These are phyloP conservation scores for Zelleria hepariella DNA, from an alignment of 2,888 invertebrate genomes.

Conservation along the genomic window DNA sequence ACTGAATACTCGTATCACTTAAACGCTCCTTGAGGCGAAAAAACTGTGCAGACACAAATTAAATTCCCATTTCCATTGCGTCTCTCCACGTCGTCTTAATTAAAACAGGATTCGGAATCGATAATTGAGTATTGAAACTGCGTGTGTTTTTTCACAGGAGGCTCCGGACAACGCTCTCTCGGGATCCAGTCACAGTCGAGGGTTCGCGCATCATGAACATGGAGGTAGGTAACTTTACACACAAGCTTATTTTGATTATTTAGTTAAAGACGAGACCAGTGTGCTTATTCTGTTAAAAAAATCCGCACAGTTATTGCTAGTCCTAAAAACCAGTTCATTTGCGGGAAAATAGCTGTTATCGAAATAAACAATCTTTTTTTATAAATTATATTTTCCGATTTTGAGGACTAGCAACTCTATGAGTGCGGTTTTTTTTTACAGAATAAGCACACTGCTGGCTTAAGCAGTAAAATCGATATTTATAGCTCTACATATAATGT, in stretches of 20 bases:
- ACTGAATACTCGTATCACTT: not conserved
- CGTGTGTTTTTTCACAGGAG: conserved; percentile 47
- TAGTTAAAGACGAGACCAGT: too few relatives aligned
- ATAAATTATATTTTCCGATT: too few relatives aligned
- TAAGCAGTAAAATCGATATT: too few relatives aligned
- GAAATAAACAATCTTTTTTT: too few relatives aligned
- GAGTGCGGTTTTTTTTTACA: too few relatives aligned
- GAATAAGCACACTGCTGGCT: too few relatives aligned
- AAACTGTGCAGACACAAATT: conserved; percentile 14
- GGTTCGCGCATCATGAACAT: conserved; percentile 42
- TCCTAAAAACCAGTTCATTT: too few relatives aligned
- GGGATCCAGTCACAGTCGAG: conserved; percentile 44
- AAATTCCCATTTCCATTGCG: conserved; percentile 15
- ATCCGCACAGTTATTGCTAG: too few relatives aligned
- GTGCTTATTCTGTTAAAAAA: too few relatives aligned
- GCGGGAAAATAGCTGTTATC: too few relatives aligned
- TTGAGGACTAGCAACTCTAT: too few relatives aligned
- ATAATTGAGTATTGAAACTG: not conserved
- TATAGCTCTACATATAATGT: too few relatives aligned
- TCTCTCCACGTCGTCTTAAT: conserved; percentile 12
- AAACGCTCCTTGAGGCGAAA: conserved; percentile 2
- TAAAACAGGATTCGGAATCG: conserved; percentile 14
- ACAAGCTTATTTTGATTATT: not conserved
- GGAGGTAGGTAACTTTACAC: conserved; percentile 21
- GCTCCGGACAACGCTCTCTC: conserved; percentile 44